A percentile compares a stretch with the other conserved stretches of the same genome.
Conservation (phyloP, 1,140 invertebrate species). For the Diprion similis region DNA sequence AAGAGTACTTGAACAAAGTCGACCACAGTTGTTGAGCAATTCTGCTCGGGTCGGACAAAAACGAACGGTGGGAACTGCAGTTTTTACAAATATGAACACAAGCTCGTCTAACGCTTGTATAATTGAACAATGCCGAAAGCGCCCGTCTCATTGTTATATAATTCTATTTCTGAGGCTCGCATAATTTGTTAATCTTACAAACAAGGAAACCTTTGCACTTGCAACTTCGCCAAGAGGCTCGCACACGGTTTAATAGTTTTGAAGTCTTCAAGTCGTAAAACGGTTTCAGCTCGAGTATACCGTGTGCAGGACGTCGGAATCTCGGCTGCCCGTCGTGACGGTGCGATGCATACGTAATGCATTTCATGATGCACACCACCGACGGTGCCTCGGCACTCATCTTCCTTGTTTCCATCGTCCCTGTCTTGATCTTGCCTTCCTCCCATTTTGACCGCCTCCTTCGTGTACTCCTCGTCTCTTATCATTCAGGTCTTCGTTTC, state of each 20-base stretch:
- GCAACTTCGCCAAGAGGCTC: neutral
- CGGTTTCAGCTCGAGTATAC: constrained; percentile 31
- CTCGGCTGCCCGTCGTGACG: constrained; percentile 32
- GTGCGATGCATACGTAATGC: constrained; percentile 40
- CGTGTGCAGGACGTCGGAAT: constrained; percentile 28
- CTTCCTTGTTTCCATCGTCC: neutral
- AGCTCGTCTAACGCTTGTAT: neutral
- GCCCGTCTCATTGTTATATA: no score
- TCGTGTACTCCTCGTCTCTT: neutral
- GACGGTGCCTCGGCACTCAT: constrained; percentile 3
- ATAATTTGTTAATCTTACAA: neutral
- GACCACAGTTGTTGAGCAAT: neutral
- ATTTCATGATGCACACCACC: constrained; percentile 28
- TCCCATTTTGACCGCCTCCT: neutral
- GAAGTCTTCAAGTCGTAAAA: constrained; percentile 16
- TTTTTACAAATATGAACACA: constrained; percentile 30
- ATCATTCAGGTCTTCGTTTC: neutral
- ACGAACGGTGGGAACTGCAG: neutral
- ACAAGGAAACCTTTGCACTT: neutral
- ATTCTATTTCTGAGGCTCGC: neutral
- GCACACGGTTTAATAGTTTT: neutral
- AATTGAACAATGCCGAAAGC: neutral
- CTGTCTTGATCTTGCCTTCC: neutral
- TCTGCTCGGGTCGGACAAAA: neutral
- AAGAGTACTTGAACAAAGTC: neutral